Evolutionary conservation across 92 coral and sea anemone species (phyloP).

Genomic region (Anthopleura xanthogrammica): DNA sequence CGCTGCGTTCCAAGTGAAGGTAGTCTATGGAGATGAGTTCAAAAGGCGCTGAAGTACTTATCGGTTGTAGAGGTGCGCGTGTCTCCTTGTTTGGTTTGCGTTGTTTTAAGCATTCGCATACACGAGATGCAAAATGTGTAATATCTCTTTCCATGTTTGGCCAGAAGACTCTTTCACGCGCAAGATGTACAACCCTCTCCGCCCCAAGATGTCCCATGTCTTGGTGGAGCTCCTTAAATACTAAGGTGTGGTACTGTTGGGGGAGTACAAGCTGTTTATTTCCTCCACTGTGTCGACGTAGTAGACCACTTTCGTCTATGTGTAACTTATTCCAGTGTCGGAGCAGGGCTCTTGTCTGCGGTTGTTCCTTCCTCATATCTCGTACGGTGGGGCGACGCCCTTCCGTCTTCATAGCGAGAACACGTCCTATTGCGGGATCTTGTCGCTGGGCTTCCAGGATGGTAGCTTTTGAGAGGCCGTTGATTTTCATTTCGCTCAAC

Average conservation of each 20-base stretch:
- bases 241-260: slow-evolving; percentile 5
- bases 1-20: slow-evolving; percentile 43
- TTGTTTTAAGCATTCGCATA: slow-evolving; percentile 35
- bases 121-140: slow-evolving; percentile 30
- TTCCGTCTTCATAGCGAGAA: slow-evolving; percentile 18
- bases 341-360: slow-evolving; percentile 16
- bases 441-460: slow-evolving; percentile 38
- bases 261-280: slow-evolving; percentile 12
- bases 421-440: slow-evolving; percentile 32
- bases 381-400: slow-evolving; percentile 26
- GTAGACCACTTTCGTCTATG: slow-evolving; percentile 15
- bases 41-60: slow-evolving; percentile 35
- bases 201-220: slow-evolving; percentile 55
- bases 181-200: slow-evolving; percentile 34
- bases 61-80: slow-evolving; percentile 21
- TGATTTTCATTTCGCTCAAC: background rate
- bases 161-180: slow-evolving; percentile 49
- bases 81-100: slow-evolving; percentile 17
- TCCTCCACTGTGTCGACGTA: slow-evolving; percentile 23
- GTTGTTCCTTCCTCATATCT: slow-evolving; percentile 22
- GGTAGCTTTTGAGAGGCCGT: background rate
- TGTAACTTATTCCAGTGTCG: slow-evolving; percentile 38
- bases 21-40: slow-evolving; percentile 47
- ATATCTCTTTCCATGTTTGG: slow-evolving; percentile 49
- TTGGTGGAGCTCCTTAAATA: slow-evolving; percentile 40